A percentile compares a stretch with the other conserved stretches of the same genome.
Conservation (phyloP, 2,113 vertebrate species). For the Thalassarche chlororhynchos region DNA sequence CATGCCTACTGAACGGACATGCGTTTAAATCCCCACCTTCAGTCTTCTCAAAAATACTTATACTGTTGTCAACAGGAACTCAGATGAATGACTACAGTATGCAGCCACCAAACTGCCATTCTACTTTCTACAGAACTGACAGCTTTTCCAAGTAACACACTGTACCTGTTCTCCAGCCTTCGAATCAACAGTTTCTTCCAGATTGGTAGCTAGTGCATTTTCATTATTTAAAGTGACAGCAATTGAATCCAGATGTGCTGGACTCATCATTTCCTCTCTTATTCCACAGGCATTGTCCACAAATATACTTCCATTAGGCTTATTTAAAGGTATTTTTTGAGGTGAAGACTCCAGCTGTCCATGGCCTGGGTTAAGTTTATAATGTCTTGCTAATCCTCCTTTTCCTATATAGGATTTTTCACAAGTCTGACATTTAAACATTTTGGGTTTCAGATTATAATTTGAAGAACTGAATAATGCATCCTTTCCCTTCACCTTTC, state of each 20-base stretch:
- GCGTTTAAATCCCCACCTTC: neutral
- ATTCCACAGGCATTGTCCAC: neutral
- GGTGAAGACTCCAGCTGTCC: conserved; percentile 66
- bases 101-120: neutral
- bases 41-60: neutral
- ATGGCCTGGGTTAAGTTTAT: conserved; percentile 89
- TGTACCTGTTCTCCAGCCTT: conserved; percentile 68
- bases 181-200: neutral
- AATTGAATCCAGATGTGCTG: neutral
- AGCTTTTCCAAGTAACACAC: neutral
- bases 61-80: neutral
- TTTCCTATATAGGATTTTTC: conserved; percentile 94
- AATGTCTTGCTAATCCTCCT: conserved; percentile 92
- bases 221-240: neutral
- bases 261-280: neutral
- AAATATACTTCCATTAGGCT: neutral
- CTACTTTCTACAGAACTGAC: neutral
- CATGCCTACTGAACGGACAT: neutral
- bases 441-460: conserved; percentile 82
- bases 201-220: neutral
- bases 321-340: conserved; percentile 25
- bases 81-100: neutral
- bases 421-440: conserved; percentile 87
- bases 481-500: conserved; percentile 56
- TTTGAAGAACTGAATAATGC: conserved; percentile 27